Base-by-base conservation (phyloP, 2,113 vertebrate species). In the Phylloscopus whistleri region DNA sequence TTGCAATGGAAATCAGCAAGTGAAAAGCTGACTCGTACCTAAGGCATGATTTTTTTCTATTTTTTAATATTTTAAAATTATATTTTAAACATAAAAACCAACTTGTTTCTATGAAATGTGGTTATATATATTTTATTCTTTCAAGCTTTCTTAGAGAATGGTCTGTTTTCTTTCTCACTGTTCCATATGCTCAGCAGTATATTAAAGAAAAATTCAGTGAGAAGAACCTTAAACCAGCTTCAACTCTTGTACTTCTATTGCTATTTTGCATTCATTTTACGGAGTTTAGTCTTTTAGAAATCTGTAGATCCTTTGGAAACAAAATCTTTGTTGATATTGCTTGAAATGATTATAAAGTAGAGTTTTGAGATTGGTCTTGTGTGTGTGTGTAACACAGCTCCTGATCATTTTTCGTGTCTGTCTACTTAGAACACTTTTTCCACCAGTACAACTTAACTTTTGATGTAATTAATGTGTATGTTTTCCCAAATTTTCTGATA, bases 401-500 rank as follows among this genome's bases (percentile, higher is more conserved):
- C 31, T 2, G 4, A 43, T 43, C 7, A 23, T 39, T 66, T 91
- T 41, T 68, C 13, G 37, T 48, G 49, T 14, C 17, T 70, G 27
- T 33, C 18, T 80, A 23, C 31, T 73, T 49, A 66, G 35, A 70
- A 63, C 16, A 59, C 3, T 70, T 85, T 81, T 82, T 37, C 7
- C 7, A 43, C 11, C 30, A 68, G 31, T 33, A 26, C 19, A 73
- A 13, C 12, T 60, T 86, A 58, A 58, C 10, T 39, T 62, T 58
- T 39, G 13, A 5, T 60, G 17, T 66, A 79, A 89, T 43, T 79
- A 93, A 74, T 68, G 33, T 68, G 37, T 52, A 23, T 52, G 2
- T 78, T 60, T 94, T 89, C 87, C 87, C 21, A 49, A 89, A 74
- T 72, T 90, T 95, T 63, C 83, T 66, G 74, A 59, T 69, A 80